Conservation (phyloP, 1,140 invertebrate genomes). For the Drosophila melanogaster region DNA sequence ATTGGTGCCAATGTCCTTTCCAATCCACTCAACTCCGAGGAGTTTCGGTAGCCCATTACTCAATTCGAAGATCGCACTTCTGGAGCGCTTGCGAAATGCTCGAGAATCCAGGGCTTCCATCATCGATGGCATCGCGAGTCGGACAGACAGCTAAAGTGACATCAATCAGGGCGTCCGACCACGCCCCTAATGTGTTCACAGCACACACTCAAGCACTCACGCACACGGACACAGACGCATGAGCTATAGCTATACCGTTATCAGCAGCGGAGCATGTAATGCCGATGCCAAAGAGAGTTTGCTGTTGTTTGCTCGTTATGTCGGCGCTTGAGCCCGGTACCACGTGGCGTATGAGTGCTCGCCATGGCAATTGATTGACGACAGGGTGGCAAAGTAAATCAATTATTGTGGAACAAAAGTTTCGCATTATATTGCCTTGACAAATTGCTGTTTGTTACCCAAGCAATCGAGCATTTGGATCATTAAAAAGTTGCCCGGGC, state of each 20-base stretch:
- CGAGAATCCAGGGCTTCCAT: constrained; percentile 11
- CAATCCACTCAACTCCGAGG: neutral
- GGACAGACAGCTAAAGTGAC: constrained; percentile 67
- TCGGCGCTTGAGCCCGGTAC: constrained; percentile 25
- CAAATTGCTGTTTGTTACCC: constrained; percentile 69
- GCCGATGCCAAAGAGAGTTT: constrained; percentile 35
- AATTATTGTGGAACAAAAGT: constrained; percentile 67
- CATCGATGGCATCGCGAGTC: constrained; percentile 46
- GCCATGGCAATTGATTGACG: constrained; percentile 75
- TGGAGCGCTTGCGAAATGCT: neutral
- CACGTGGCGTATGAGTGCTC: constrained; percentile 78
- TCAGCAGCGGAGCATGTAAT: constrained; percentile 65
- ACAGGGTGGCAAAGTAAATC: constrained; percentile 70
- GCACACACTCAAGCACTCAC: constrained; percentile 28
- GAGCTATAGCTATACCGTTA: constrained; percentile 40
- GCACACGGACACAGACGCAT: neutral
- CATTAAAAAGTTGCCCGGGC: constrained; percentile 68
- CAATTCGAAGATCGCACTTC: constrained; percentile 26
- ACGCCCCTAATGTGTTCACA: constrained; percentile 54
- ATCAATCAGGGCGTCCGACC: constrained; percentile 70
- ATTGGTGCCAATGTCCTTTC: neutral
- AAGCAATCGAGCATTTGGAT: constrained; percentile 55
- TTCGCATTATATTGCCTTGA: constrained; percentile 52
- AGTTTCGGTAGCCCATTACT: constrained; percentile 21
- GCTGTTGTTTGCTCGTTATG: constrained; percentile 65